phyloP scores from a whole-genome alignment of 2,888 invertebrate genomes.

The Chloroclysta siterata region DNA sequence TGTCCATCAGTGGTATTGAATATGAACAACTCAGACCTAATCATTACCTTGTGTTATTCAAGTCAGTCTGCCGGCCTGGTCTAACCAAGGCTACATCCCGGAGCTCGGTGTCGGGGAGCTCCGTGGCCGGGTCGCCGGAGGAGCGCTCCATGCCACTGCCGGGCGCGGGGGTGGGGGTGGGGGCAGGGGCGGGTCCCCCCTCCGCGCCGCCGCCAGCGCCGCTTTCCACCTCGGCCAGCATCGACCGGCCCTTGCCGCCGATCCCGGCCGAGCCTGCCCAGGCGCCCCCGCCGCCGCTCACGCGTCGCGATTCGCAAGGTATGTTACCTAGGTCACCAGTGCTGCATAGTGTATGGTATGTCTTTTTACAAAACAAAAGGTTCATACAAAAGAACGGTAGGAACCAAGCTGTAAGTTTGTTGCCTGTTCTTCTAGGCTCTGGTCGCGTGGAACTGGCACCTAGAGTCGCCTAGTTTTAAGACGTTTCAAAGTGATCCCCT shows the following conservation, averaged over 20 bases:
- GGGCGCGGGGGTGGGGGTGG: slow-evolving; percentile 39
- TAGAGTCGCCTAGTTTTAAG: no score
- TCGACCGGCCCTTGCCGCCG: slow-evolving; percentile 85
- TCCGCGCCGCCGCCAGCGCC: slow-evolving; percentile 73
- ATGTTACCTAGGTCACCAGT: slow-evolving; percentile 30
- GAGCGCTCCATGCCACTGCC: slow-evolving; percentile 61
- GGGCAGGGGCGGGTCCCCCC: slow-evolving; percentile 56
- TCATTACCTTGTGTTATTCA: slow-evolving; percentile 23
- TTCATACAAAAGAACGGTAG: no score
- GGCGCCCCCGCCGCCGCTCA: slow-evolving; percentile 77
- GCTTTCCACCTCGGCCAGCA: slow-evolving; percentile 72
- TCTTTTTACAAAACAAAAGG: no score
- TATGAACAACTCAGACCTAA: no score
- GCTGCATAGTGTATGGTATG: no score
- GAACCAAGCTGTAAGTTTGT: no score
- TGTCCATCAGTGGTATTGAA: no score
- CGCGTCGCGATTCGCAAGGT: slow-evolving; percentile 90
- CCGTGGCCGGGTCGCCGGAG: slow-evolving; percentile 76
- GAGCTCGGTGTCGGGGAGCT: slow-evolving; percentile 81
- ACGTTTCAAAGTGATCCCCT: no score
- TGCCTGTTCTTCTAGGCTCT: no score
- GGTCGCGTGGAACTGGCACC: no score
- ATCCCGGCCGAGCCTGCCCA: slow-evolving; percentile 84
- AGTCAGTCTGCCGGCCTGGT: slow-evolving; percentile 79
- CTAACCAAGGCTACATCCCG: slow-evolving; percentile 74